Evolutionary conservation across 2,888 invertebrate species (phyloP), one percentile per base, ranked within the genome.

Genomic region (Coenonympha glycerion): DNA sequence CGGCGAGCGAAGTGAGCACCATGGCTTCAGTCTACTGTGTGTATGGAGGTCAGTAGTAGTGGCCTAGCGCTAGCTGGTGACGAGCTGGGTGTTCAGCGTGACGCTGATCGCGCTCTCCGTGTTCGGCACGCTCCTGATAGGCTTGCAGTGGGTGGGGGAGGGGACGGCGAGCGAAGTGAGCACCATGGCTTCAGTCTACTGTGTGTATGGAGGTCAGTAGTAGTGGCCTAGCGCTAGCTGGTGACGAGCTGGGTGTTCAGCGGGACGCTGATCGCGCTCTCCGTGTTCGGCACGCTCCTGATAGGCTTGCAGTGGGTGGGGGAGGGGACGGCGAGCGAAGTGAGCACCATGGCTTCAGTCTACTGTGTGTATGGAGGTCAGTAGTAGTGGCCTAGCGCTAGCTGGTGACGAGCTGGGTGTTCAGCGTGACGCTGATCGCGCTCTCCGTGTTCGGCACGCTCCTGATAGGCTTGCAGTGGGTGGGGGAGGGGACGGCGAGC

Each of bases 281-380:
- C 73, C 0, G 56, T 73, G 44, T 62, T 68, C 2, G 83, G 79
- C 16, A 60, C 68, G 15, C 63, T 71, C 49, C 60, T 77, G 48
- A 64, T 82, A 21, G 58, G 64, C 24, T 28, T 60, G 13, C 56
- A 57, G 37, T 61, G 67, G 33, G 53, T 53, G 6, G 53, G 61
- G 21, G 31, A 60, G 8, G 65, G 68, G 39, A 60, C 59, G 19
- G 62, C 66, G 8, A 59, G 64, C 0, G 72, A 74, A 49, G 66
- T 71, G 61, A 76, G 68, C 59, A 60, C 68, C n/a, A 71, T 82
- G 53, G 70, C 74, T 13, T 72, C 78, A 0, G 60, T 64, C 0
- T 83, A 82, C 61, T 76, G 79, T 28, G 49, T 75, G 2, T 73
- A 72, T 50, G 72, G 76, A 13, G 52, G 82, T 82, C 15, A 66